These are phyloP conservation scores for Aromia moschata DNA, from an alignment of 2,888 invertebrate species.

Conservation along the genomic window DNA sequence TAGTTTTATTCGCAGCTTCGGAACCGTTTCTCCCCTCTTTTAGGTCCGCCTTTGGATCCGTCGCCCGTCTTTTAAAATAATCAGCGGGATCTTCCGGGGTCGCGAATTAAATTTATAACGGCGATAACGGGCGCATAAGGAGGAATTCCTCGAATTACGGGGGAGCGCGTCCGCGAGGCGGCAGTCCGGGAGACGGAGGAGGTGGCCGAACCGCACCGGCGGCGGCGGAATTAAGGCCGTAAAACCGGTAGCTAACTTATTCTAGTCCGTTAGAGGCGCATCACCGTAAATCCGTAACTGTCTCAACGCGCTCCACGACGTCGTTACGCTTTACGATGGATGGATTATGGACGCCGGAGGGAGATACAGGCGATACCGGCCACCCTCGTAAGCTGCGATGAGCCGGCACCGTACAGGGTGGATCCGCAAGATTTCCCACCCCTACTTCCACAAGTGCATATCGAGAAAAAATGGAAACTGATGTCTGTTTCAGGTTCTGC, in stretches of 20 bases:
- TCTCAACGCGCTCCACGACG: slow-evolving; percentile 55
- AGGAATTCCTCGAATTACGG: slow-evolving; percentile 12
- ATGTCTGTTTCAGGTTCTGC: too few species aligned
- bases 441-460: too few species aligned
- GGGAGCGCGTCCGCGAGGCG: slow-evolving; percentile 11
- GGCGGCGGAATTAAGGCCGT: slow-evolving; percentile 46
- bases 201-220: not conserved
- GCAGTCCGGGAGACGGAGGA: slow-evolving; percentile 8
- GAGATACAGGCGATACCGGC: slow-evolving; percentile 39
- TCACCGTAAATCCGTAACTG: slow-evolving; percentile 59
- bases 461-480: too few species aligned
- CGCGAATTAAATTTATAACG: slow-evolving; percentile 12
- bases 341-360: slow-evolving; percentile 49
- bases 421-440: too few species aligned
- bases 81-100: not conserved
- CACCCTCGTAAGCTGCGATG: slow-evolving; percentile 44
- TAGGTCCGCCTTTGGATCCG: too few species aligned
- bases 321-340: slow-evolving; percentile 58
- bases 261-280: slow-evolving; percentile 52
- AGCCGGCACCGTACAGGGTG: slow-evolving; percentile 38
- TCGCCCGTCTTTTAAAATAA: not conserved
- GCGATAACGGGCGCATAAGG: slow-evolving; percentile 7
- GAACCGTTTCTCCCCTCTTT: too few species aligned
- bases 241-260: slow-evolving; percentile 54
- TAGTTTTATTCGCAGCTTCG: too few species aligned